Percentiles rank a stretch among this genome's conserved stretches.
Conservation (phyloP, 1,140 invertebrate genomes). For the Lordiphosa stackelbergi region DNA sequence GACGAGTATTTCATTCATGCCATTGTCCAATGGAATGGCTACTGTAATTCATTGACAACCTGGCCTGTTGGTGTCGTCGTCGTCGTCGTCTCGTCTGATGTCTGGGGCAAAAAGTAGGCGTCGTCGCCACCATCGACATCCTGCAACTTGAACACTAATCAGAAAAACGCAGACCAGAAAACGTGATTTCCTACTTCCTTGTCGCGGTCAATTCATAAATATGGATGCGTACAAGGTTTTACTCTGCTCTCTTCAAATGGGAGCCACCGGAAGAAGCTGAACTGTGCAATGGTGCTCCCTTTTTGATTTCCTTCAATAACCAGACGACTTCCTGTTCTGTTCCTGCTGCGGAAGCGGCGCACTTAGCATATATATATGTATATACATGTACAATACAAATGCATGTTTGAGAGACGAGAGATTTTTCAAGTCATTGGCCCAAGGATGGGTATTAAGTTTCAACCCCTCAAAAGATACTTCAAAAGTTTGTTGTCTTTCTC, state of each 20-base stretch:
- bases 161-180: conserved; percentile 18
- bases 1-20: conserved; percentile 63
- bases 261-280: conserved; percentile 53
- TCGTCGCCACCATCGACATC: conserved; percentile 49
- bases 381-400: no score
- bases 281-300: conserved; percentile 32
- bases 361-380: conserved; percentile 25
- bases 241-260: conserved; percentile 23
- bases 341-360: conserved; percentile 51
- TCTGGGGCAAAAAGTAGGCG: conserved; percentile 65
- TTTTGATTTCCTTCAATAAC: conserved; percentile 29
- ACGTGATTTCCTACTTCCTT: conserved; percentile 74
- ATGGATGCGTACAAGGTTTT: conserved; percentile 39
- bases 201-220: conserved; percentile 67
- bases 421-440: conserved; percentile 49
- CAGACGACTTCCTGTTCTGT: conserved; percentile 43
- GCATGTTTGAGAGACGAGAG: conserved; percentile 20
- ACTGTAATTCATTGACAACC: conserved; percentile 37
- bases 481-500: conserved; percentile 30
- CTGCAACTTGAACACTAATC: conserved; percentile 30
- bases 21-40: conserved; percentile 29
- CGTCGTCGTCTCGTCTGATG: conserved; percentile 33
- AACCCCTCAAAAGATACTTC: conserved; percentile 55
- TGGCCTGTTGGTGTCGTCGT: conserved; percentile 1
- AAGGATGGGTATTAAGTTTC: conserved; percentile 57